Base-by-base conservation (phyloP, 2,797 vertebrate species). In the Loris lydekkerianus region DNA sequence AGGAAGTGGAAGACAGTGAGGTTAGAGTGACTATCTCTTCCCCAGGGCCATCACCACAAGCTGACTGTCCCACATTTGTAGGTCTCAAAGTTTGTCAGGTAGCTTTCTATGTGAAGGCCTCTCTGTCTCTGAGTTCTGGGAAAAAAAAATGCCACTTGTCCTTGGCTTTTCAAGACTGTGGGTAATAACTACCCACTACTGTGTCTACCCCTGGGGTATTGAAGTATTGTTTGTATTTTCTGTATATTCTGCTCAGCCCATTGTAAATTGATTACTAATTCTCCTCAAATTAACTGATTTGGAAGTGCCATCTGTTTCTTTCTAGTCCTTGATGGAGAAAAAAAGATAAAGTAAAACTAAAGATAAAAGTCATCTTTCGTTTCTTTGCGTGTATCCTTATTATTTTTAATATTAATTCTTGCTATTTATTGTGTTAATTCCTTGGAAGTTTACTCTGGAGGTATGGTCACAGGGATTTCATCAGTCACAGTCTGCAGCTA, bases 271-370 rank as follows among this genome's bases (percentile, higher is more conserved):
- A 40, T 29, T 88, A 40, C 29, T 75, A 69, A 40, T 7, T 75
- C 23, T 21, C 40, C 29, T 4, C 53, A 72, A 76, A 60, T 86
- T 76, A 82, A n/a, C 10, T 20, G 91, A n/a, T 46, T 77, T 56
- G 37, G 53, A 70, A 93, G 40, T 65, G 10, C 9, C 67, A 72
- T 82, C 56, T 91, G 23, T 67, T 96, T 85, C 20, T 92, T 65
- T 60, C 40, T 56, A 61, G 69, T 31, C 31, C 1, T 15, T 25
- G 10, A 67, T 56, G n/a, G 34, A 83, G n/a, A 82, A 63, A 93
- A 81, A 40, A 40, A 40, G 40, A 40, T 40, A 40, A 40, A 40
- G 40, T 40, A 40, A 40, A 40, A 40, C 40, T 40, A 40, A 40
- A 40, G 40, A 40, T 40, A 82, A 63, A 93, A 81, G 34, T 56